A percentile compares a stretch with the other conserved stretches of the same genome.
phyloP scores from a whole-genome alignment of 1,140 invertebrate genomes.

The Arctopsyche grandis region DNA sequence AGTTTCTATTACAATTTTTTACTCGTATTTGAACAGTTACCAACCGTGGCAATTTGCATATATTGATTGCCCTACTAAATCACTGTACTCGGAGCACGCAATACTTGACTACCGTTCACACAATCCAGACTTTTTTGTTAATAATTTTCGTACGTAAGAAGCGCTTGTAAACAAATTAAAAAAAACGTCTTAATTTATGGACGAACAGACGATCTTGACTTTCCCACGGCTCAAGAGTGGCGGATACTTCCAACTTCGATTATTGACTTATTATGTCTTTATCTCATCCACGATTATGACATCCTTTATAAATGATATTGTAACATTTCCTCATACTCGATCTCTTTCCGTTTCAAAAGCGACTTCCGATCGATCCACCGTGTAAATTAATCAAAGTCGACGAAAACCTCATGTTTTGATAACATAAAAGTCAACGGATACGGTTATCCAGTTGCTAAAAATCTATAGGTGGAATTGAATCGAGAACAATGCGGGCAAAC shows the following conservation, averaged over 20 bases:
- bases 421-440: too few species aligned
- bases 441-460: background rate
- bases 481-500: constrained; percentile 13
- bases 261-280: background rate
- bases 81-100: background rate
- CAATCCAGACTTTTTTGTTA: background rate
- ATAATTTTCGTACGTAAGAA: background rate
- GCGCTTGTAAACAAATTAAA: constrained; percentile 8
- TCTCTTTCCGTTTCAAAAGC: too few species aligned
- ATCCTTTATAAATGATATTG: background rate
- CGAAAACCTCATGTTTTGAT: too few species aligned
- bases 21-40: background rate
- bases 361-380: too few species aligned
- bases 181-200: constrained; percentile 21
- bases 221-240: background rate
- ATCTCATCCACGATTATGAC: background rate
- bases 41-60: background rate
- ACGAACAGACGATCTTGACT: background rate
- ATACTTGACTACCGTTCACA: background rate
- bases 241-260: background rate
- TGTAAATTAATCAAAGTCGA: too few species aligned
- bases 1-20: too few species aligned
- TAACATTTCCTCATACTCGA: background rate
- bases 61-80: constrained; percentile 19
- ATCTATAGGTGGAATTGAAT: background rate